Percentiles rank a stretch among this genome's conserved stretches.
Evolutionary conservation across 2,888 invertebrate species (phyloP).

Genomic region (Phortica okadai): DNA sequence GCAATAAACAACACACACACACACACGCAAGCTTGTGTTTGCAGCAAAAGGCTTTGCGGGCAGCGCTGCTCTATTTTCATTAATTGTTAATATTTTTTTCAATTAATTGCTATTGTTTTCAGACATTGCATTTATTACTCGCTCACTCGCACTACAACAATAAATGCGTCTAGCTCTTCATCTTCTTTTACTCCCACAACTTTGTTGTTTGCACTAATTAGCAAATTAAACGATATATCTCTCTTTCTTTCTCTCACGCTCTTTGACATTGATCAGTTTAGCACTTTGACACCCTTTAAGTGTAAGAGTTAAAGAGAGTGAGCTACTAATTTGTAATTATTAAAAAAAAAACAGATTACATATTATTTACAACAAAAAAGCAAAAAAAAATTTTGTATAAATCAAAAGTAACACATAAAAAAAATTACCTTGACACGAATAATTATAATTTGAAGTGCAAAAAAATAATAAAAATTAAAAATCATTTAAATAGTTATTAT

Average conservation of each 20-base stretch:
- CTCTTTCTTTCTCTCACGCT: too few relatives aligned
- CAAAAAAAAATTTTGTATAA: not conserved
- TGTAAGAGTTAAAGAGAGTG: too few relatives aligned
- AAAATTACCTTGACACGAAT: not conserved
- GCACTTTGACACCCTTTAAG: too few relatives aligned
- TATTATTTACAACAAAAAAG: not conserved
- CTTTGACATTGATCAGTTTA: constrained; percentile 59
- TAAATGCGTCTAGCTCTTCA: too few relatives aligned
- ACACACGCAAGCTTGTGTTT: constrained; percentile 53
- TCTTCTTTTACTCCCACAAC: constrained; percentile 19
- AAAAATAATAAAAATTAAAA: not conserved
- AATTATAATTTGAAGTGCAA: not conserved
- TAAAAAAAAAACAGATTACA: too few relatives aligned
- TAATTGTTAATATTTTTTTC: constrained; percentile 52
- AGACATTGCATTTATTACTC: not conserved
- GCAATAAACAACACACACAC: constrained; percentile 40
- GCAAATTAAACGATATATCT: constrained; percentile 41
- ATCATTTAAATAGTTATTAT: not conserved
- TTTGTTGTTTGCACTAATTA: constrained; percentile 49
- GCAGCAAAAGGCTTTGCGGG: constrained; percentile 6
- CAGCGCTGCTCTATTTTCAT: too few relatives aligned
- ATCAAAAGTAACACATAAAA: not conserved
- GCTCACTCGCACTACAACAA: not conserved
- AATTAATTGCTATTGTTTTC: constrained; percentile 3
- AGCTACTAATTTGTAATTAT: too few relatives aligned